Evolutionary conservation across 2,888 invertebrate species (phyloP).

Genomic region (Acheta domesticus): DNA sequence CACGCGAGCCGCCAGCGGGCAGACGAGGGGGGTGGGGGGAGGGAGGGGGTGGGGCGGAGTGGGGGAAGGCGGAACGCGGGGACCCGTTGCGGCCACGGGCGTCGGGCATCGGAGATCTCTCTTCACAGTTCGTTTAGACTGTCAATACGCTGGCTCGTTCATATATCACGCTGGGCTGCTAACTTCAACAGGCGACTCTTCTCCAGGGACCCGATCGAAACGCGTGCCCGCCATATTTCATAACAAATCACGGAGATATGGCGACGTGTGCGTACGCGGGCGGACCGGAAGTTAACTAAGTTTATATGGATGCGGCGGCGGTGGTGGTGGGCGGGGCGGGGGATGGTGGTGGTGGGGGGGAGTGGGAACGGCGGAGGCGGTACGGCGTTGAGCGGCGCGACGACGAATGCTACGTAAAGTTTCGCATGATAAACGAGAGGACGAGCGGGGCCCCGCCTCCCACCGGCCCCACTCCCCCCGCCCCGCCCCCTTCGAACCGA

Average conservation of each 20-base stretch:
- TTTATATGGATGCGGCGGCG: background rate
- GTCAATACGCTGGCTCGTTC: background rate
- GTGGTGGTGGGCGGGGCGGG: too few species aligned
- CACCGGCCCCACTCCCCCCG: background rate
- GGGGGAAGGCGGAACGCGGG: too few species aligned
- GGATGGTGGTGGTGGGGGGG: too few species aligned
- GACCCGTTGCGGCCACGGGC: too few species aligned
- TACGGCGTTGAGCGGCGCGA: background rate
- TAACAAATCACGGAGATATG: conserved; percentile 9
- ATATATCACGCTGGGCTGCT: conserved; percentile 2
- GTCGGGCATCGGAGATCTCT: background rate
- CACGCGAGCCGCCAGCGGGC: too few species aligned
- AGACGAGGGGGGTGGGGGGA: too few species aligned
- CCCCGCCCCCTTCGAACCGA: background rate
- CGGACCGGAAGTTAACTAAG: conserved; percentile 1
- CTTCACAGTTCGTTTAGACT: conserved; percentile 18
- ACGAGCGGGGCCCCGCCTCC: background rate
- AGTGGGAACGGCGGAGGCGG: too few species aligned
- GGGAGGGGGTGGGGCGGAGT: too few species aligned
- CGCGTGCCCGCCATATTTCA: conserved; percentile 6
- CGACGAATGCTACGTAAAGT: background rate
- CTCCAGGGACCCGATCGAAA: background rate
- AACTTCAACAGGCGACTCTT: background rate
- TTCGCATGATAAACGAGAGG: conserved; percentile 1
- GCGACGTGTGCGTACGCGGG: background rate